These are phyloP conservation scores for Seira musarum DNA, from an alignment of 2,888 invertebrate species.

Conservation along the genomic window DNA sequence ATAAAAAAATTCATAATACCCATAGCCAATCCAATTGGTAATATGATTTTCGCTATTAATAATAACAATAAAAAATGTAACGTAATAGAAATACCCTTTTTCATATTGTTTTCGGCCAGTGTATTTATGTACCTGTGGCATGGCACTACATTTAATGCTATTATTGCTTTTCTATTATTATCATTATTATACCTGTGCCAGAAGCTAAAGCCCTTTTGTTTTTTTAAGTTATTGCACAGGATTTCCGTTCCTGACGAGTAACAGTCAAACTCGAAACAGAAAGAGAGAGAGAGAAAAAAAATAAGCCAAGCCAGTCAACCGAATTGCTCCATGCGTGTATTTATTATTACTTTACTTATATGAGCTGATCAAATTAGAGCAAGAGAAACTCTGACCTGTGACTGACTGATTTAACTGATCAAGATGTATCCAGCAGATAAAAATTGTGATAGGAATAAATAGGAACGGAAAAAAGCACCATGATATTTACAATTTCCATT, in stretches of 20 bases:
- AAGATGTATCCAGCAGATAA: slow-evolving; percentile 69
- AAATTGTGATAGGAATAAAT: slow-evolving; percentile 40
- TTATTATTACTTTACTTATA: neutral
- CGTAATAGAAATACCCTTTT: neutral
- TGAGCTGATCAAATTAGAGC: slow-evolving; percentile 38
- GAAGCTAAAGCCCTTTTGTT: slow-evolving; percentile 20
- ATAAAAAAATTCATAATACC: slow-evolving; percentile 2
- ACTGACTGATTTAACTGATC: slow-evolving; percentile 65
- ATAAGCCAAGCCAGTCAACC: neutral
- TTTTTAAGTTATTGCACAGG: slow-evolving; percentile 69
- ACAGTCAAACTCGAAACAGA: neutral
- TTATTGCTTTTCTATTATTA: slow-evolving; percentile 35
- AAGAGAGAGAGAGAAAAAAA: neutral
- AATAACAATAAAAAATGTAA: slow-evolving; percentile 21
- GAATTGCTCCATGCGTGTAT: neutral
- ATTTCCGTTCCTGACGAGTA: slow-evolving; percentile 68
- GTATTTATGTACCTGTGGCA: neutral
- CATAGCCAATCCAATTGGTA: slow-evolving; percentile 28
- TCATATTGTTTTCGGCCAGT: neutral
- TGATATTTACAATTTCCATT: slow-evolving; percentile 7
- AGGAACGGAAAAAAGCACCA: neutral
- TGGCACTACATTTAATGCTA: neutral
- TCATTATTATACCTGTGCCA: slow-evolving; percentile 15
- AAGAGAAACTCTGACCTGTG: slow-evolving; percentile 20
- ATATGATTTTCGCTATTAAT: slow-evolving; percentile 43